Conservation (phyloP, 2,113 vertebrate genomes). For the Hippocampus abdominalis region DNA sequence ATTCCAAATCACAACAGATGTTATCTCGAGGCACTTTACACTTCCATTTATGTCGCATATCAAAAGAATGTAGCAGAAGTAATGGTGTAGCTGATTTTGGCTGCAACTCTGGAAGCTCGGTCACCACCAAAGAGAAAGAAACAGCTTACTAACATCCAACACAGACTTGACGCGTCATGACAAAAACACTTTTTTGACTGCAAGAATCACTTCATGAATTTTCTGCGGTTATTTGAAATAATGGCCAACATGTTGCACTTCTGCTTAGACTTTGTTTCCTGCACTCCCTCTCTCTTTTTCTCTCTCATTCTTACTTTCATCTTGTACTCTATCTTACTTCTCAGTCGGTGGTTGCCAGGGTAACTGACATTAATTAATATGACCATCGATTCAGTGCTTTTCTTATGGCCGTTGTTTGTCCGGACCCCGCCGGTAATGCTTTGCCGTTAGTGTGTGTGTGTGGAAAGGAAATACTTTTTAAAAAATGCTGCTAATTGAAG, state of each 20-base stretch:
- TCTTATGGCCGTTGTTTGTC: conserved; percentile 31
- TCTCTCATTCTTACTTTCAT: conserved; percentile 7
- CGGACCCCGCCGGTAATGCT: not conserved
- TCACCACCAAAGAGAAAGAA: no score
- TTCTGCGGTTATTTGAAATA: not conserved
- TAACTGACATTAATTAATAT: conserved; percentile 56
- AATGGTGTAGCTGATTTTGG: not conserved
- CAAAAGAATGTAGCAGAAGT: no score
- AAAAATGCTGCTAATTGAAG: no score
- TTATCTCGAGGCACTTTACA: no score
- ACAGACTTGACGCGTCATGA: not conserved
- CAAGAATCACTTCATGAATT: not conserved
- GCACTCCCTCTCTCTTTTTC: not conserved
- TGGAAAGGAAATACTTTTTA: no score
- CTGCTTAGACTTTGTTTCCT: not conserved
- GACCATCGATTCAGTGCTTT: conserved; percentile 26
- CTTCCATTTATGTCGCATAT: no score
- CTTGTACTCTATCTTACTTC: conserved; percentile 22
- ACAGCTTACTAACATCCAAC: not conserved
- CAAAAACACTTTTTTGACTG: not conserved
- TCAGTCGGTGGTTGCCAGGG: conserved; percentile 44
- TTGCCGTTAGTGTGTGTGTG: not conserved
- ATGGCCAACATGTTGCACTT: not conserved
- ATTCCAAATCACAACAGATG: no score
- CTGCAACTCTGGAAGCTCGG: not conserved